phyloP scores from a whole-genome alignment of 2,797 vertebrate genomes.

The Atherinosoma microstoma region DNA sequence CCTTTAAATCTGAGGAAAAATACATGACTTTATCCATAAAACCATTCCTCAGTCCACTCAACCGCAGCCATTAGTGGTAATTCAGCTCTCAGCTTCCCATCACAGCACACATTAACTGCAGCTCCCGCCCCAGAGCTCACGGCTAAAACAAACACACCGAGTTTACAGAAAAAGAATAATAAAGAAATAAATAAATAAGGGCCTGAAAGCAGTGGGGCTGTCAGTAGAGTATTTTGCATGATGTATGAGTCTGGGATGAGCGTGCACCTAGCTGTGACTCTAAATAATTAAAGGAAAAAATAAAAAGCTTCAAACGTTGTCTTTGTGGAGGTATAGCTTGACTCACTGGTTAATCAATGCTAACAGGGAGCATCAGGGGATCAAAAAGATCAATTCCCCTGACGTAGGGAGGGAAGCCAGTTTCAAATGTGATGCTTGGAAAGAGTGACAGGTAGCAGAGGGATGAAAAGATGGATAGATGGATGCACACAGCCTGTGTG shows the following conservation, averaged over 20 bases:
- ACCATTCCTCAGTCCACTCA: conserved; percentile 55
- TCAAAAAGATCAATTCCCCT: conserved; percentile 70
- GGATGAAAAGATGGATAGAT: neutral
- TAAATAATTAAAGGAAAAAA: conserved; percentile 73
- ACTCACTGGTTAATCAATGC: conserved; percentile 69
- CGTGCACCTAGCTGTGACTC: conserved; percentile 45
- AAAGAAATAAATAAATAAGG: neutral
- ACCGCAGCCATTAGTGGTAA: conserved; percentile 66
- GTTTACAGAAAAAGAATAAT: conserved; percentile 4
- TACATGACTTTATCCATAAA: conserved; percentile 70
- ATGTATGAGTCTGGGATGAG: conserved; percentile 63
- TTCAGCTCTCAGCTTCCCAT: conserved; percentile 70
- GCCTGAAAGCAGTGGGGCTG: conserved; percentile 46
- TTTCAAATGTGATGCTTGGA: conserved; percentile 41
- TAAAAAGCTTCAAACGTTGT: conserved; percentile 66
- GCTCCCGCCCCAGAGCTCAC: conserved; percentile 50
- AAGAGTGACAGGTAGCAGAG: conserved; percentile 50
- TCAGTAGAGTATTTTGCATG: conserved; percentile 64
- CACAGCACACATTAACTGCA: conserved; percentile 48
- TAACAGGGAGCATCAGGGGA: conserved; percentile 67
- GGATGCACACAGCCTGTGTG: neutral
- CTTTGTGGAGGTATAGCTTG: conserved; percentile 53
- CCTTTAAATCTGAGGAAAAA: conserved; percentile 68
- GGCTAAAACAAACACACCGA: conserved; percentile 59
- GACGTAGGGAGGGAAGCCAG: conserved; percentile 32